Evolutionary conservation across 2,113 vertebrate genomes (phyloP).

Genomic region (Corvus cornix): DNA sequence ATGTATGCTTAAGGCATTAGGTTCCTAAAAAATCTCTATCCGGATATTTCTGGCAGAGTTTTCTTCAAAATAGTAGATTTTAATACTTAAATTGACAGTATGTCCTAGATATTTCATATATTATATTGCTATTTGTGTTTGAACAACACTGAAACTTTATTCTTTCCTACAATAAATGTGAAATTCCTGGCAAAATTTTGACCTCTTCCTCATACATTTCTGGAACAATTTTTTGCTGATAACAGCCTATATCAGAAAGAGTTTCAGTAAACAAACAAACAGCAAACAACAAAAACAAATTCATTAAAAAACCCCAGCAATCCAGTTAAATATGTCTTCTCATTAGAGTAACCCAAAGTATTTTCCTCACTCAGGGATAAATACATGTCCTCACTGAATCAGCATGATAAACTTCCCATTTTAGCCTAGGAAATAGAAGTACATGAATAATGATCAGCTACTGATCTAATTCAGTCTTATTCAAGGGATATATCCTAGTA

Average conservation of each 20-base stretch:
- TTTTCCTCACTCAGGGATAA: neutral
- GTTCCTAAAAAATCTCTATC: neutral
- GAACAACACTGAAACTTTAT: neutral
- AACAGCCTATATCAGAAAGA: neutral
- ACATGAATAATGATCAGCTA: neutral
- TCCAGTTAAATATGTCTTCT: neutral
- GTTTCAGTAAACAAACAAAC: neutral
- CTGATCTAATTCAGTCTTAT: neutral
- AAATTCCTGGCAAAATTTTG: neutral
- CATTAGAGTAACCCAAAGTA: neutral
- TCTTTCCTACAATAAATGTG: neutral
- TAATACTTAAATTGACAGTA: neutral
- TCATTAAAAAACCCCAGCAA: accelerated
- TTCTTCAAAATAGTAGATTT: neutral
- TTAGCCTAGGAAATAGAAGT: neutral
- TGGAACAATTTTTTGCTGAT: neutral
- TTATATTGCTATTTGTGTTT: neutral
- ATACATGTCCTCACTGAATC: neutral
- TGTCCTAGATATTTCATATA: neutral
- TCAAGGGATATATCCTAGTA: neutral
- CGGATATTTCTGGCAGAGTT: neutral
- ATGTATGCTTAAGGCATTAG: neutral
- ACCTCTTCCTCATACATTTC: neutral
- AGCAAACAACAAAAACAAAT: neutral
- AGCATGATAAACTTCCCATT: neutral